Base-by-base conservation (phyloP, 2,113 vertebrate species). In the Eretmochelys imbricata region DNA sequence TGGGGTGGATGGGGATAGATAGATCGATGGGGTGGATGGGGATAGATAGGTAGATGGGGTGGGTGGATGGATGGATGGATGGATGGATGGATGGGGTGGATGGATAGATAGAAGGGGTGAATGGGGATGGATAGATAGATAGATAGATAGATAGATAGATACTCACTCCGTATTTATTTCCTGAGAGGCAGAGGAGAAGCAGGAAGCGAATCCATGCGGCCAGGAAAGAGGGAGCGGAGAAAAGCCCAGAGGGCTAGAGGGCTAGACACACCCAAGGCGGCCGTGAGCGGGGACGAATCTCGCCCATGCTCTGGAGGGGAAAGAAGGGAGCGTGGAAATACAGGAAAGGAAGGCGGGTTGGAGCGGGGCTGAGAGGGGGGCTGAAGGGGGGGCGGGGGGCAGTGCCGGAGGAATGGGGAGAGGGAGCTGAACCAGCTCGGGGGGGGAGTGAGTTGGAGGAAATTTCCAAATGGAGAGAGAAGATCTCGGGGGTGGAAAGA, bases 231-330 rank as follows among this genome's bases (percentile, higher is more conserved):
- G 48, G 8, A 51, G 50, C 42, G 29, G 27, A 76, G 80, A 82
- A 59, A 76, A 83, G 29, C 62, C 3, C 35, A 69, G 42, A 42
- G 42, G 42, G 55, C 82, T 72, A 89, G 55, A 57, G 55, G 75
- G 80, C 57, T 46, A 65, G 88, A 84, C 88, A 89, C 88, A 89
- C 88, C 88, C 88, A 89, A 89, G 81, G 65, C 81, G 16, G 53
- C 19, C 50, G 81, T 27, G 51, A 55, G 88, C 31, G 51, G n/a
- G 79, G 49, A 54, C 22, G 27, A 50, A 54, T 57, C 88, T 89
- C 51, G 51, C 17, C 51, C 51, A 51, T 51, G 51, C 51, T 51
- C 51, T 51, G 51, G 51, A 51, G 51, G 51, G 16, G 3, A 51
- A 51, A 51, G 51, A 51, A 17, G 51, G 51, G 51, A 51, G 51